These are phyloP conservation scores for Dynastes grantii DNA, from an alignment of 2,888 invertebrate genomes.

Conservation along the genomic window DNA sequence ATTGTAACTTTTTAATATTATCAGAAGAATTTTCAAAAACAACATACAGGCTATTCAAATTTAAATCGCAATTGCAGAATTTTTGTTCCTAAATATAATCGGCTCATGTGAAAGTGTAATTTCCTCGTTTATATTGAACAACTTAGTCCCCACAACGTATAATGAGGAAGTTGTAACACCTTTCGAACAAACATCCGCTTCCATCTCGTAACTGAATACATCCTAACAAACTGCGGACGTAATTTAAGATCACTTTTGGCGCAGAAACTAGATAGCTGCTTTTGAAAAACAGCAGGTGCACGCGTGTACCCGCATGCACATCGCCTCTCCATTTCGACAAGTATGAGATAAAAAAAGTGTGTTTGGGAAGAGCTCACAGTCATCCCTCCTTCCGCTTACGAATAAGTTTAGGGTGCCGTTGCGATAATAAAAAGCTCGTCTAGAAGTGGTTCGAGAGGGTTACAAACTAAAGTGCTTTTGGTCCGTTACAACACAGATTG, in stretches of 20 bases:
- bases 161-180: constrained; percentile 10
- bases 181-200: constrained; percentile 23
- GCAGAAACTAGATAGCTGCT: constrained; percentile 12
- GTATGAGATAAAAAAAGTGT: background rate
- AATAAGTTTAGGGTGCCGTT: constrained; percentile 9
- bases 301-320: constrained; percentile 36
- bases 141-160: background rate
- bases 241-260: constrained; percentile 9
- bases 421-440: background rate
- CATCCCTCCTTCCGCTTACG: background rate
- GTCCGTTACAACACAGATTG: background rate
- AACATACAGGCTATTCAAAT: too few species aligned
- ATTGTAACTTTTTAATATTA: too few species aligned
- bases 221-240: constrained; percentile 2
- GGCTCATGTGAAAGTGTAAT: too few species aligned
- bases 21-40: too few species aligned
- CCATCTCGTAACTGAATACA: constrained; percentile 1
- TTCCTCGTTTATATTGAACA: background rate
- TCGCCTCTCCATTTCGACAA: background rate
- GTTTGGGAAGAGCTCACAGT: background rate
- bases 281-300: constrained; percentile 41
- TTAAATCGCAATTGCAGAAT: too few species aligned
- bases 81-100: too few species aligned
- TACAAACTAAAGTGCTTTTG: background rate
- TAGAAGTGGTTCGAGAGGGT: background rate